A percentile compares a stretch with the other conserved stretches of the same genome.
Evolutionary conservation across 2,113 vertebrate species (phyloP).

Genomic region (Gymnobelideus leadbeateri): DNA sequence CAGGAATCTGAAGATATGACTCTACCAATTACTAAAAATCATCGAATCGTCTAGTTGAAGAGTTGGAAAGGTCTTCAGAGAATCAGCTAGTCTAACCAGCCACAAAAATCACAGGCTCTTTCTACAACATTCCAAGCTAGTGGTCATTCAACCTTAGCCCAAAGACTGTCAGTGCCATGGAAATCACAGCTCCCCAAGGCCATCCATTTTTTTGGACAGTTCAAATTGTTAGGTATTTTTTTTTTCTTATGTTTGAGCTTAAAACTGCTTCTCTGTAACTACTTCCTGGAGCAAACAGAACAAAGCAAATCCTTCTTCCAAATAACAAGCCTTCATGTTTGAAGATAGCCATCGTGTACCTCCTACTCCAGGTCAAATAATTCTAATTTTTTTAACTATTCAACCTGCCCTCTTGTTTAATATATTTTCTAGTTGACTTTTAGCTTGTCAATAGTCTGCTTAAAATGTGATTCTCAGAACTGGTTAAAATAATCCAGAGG

Average conservation of each 20-base stretch:
- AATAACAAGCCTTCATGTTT: neutral
- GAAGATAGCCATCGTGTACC: neutral
- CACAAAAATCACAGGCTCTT: neutral
- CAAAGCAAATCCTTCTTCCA: neutral
- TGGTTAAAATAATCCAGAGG: neutral
- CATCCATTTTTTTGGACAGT: neutral
- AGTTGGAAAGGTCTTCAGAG: neutral
- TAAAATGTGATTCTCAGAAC: neutral
- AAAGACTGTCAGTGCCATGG: neutral
- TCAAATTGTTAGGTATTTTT: neutral
- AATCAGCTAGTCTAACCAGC: neutral
- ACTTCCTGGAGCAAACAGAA: neutral
- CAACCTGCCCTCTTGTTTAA: neutral
- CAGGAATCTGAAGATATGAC: neutral
- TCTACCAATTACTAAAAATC: neutral
- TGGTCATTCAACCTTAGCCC: neutral
- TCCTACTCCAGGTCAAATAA: neutral
- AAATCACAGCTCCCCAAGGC: neutral
- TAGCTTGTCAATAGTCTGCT: neutral
- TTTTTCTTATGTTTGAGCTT: neutral
- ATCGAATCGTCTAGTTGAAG: neutral
- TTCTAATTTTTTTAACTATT: neutral
- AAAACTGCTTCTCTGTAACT: neutral
- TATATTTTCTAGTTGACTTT: neutral
- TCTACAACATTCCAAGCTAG: neutral